A percentile compares a stretch with the other conserved stretches of the same genome.
Conservation (phyloP, 2,888 invertebrate genomes). For the Leptinotarsa haldemani region DNA sequence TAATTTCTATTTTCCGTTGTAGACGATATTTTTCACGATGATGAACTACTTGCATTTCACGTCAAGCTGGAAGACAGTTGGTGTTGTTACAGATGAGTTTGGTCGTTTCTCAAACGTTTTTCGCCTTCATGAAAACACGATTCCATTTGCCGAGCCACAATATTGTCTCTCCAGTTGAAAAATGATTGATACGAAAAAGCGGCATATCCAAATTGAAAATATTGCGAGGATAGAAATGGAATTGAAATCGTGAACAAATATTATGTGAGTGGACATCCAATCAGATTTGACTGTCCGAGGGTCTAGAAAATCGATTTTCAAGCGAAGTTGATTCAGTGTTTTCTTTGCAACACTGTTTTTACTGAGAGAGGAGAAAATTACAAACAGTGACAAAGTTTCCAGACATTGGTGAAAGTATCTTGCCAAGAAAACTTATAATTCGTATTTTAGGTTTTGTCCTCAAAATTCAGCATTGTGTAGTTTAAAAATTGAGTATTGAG, state of each 20-base stretch:
- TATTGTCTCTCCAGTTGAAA: neutral
- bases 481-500: no score
- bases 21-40: neutral
- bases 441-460: no score
- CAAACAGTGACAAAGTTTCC: no score
- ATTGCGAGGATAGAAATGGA: neutral
- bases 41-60: neutral
- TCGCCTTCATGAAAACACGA: neutral
- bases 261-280: neutral
- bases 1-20: neutral
- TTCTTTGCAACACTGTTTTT: no score
- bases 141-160: neutral
- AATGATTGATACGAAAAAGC: neutral
- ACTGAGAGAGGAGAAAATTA: no score
- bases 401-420: no score
- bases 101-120: neutral
- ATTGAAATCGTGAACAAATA: neutral
- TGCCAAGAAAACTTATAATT: no score
- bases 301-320: neutral
- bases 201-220: neutral
- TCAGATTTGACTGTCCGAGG: neutral
- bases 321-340: no score
- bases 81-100: conserved; percentile 5
- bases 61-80: neutral
- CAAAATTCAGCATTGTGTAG: no score